Evolutionary conservation across 2,113 vertebrate genomes (phyloP).

Genomic region (Sylvia atricapilla): DNA sequence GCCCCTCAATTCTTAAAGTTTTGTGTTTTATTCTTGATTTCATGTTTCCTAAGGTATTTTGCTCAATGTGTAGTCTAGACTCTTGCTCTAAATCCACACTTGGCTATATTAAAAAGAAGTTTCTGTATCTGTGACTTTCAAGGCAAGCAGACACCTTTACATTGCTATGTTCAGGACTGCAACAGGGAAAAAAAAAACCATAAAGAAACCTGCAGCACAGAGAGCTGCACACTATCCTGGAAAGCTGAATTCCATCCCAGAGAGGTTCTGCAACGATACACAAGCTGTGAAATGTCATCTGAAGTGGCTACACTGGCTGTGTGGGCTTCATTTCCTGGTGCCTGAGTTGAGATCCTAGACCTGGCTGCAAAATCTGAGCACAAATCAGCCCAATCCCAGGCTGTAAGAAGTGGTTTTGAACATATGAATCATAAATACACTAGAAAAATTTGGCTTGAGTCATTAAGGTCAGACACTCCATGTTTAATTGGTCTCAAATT

Average conservation of each 20-base stretch:
- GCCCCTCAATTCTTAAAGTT: not conserved
- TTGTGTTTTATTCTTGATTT: not conserved
- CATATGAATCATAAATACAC: not conserved
- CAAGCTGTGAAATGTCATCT: not conserved
- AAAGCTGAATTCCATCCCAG: not conserved
- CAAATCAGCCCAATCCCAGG: fast-evolving
- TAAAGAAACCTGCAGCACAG: not conserved
- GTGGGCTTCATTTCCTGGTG: not conserved
- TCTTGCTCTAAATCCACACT: not conserved
- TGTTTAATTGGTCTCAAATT: not conserved
- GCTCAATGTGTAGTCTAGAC: not conserved
- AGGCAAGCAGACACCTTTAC: not conserved
- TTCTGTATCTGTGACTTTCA: not conserved
- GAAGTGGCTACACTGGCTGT: not conserved
- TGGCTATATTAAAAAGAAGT: not conserved
- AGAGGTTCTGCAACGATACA: not conserved
- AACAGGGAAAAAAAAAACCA: not conserved
- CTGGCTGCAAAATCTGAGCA: not conserved
- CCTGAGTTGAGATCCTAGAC: not conserved
- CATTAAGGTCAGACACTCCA: not conserved
- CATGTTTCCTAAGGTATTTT: not conserved
- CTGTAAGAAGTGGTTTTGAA: not conserved
- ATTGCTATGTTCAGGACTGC: not conserved
- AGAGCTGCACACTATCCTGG: not conserved
- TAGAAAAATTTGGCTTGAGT: not conserved